These are phyloP conservation scores for Tholera decimalis DNA, from an alignment of 2,888 invertebrate genomes.

Conservation along the genomic window DNA sequence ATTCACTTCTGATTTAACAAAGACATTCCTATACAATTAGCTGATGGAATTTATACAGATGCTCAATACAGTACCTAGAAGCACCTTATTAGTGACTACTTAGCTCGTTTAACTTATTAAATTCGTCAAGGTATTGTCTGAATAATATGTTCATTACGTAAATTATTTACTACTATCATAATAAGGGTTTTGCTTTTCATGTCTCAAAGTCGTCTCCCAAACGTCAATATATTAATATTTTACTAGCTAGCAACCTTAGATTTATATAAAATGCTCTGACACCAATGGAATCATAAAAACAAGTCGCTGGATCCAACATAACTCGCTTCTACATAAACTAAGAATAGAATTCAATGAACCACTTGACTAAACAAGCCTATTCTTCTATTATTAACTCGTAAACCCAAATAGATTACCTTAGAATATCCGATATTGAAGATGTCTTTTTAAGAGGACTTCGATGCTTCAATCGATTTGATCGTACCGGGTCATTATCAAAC, in stretches of 20 bases:
- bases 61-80: slow-evolving; percentile 43
- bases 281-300: slow-evolving; percentile 16
- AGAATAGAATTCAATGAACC: slow-evolving; percentile 48
- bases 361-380: slow-evolving; percentile 55
- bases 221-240: background rate
- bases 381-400: slow-evolving; percentile 57
- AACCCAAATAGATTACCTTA: slow-evolving; percentile 56
- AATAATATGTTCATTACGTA: background rate
- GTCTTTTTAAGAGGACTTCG: slow-evolving; percentile 2
- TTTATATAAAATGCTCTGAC: background rate
- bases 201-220: background rate
- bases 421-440: slow-evolving; percentile 41
- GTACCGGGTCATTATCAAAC: background rate
- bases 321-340: slow-evolving; percentile 45
- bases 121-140: background rate
- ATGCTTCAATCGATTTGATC: slow-evolving; percentile 7
- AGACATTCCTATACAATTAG: slow-evolving; percentile 66
- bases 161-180: background rate
- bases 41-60: slow-evolving; percentile 62
- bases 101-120: background rate
- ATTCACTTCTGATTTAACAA: slow-evolving; percentile 71
- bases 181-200: background rate
- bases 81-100: slow-evolving; percentile 25
- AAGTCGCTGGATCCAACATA: slow-evolving; percentile 22
- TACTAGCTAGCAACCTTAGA: background rate